These are phyloP conservation scores for Drosophila multiciliata DNA, from an alignment of 2,888 invertebrate genomes.

Conservation along the genomic window DNA sequence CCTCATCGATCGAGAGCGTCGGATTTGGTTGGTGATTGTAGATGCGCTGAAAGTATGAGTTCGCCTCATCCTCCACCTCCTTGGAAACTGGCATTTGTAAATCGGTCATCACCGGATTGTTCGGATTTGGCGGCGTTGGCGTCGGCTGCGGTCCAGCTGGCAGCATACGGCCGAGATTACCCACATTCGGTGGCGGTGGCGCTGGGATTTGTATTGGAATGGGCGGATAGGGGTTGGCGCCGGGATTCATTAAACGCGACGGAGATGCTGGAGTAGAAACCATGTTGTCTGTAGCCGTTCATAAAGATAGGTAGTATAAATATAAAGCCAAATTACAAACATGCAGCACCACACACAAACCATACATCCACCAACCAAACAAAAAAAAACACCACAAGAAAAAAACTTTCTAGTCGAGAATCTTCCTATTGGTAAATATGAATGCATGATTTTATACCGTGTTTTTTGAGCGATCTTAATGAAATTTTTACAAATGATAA, in stretches of 20 bases:
- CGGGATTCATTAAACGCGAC: constrained; percentile 90
- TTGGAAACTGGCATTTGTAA: constrained; percentile 93
- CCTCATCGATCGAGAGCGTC: constrained; percentile 97
- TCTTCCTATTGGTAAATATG: neutral
- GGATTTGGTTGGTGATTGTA: constrained; percentile 99
- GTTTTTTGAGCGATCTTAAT: neutral
- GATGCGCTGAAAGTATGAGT: constrained; percentile 98
- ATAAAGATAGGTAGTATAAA: constrained; percentile 41
- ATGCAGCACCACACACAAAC: constrained; percentile 25
- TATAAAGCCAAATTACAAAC: constrained; percentile 41
- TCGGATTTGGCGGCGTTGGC: constrained; percentile 81
- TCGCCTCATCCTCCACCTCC: constrained; percentile 99
- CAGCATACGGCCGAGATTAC: constrained; percentile 89
- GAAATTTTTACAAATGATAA: neutral
- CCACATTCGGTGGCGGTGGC: constrained; percentile 87
- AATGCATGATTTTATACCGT: neutral
- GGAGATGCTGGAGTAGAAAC: constrained; percentile 94
- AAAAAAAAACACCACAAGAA: neutral
- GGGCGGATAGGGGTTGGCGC: constrained; percentile 91
- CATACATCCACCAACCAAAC: neutral
- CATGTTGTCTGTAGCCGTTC: constrained; percentile 85
- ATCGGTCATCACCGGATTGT: constrained; percentile 89
- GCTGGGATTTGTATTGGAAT: constrained; percentile 85
- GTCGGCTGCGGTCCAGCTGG: constrained; percentile 86
- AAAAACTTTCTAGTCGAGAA: neutral